These are phyloP conservation scores for Aspidiotus rigidus DNA, from an alignment of 2,888 invertebrate genomes.

Conservation along the genomic window DNA sequence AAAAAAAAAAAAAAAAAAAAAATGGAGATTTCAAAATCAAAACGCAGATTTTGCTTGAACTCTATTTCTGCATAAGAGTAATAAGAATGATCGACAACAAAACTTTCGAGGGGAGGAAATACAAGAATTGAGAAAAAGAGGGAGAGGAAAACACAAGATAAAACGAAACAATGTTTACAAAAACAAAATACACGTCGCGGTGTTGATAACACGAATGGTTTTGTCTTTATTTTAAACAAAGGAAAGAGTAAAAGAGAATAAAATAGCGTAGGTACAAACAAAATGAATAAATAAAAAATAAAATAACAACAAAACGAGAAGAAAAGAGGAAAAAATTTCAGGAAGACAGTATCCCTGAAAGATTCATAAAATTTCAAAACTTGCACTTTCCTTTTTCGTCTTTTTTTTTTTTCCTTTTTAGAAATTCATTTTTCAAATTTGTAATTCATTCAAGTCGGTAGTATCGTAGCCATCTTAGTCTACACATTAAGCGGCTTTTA, in stretches of 20 bases:
- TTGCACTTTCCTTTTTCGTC: not conserved
- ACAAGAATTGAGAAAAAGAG: not conserved
- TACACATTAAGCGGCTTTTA: no score
- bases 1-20: no score
- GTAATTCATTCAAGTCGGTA: no score
- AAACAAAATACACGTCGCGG: not conserved
- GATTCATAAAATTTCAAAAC: not conserved
- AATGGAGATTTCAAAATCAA: no score
- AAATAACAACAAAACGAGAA: not conserved
- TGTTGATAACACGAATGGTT: not conserved
- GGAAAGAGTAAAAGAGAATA: not conserved
- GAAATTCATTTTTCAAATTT: no score
- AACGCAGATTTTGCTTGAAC: no score
- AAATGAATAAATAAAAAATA: not conserved
- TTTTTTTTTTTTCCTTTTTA: not conserved
- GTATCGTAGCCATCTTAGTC: no score
- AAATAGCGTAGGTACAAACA: not conserved
- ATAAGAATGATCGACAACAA: not conserved
- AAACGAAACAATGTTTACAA: not conserved
- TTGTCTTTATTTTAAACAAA: no score
- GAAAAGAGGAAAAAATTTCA: not conserved
- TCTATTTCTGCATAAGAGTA: not conserved
- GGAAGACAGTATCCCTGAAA: conserved; percentile 1
- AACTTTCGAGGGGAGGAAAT: not conserved
- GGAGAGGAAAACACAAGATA: not conserved